Conservation (phyloP, 2,888 invertebrate species). For the Lithosia quadra region DNA sequence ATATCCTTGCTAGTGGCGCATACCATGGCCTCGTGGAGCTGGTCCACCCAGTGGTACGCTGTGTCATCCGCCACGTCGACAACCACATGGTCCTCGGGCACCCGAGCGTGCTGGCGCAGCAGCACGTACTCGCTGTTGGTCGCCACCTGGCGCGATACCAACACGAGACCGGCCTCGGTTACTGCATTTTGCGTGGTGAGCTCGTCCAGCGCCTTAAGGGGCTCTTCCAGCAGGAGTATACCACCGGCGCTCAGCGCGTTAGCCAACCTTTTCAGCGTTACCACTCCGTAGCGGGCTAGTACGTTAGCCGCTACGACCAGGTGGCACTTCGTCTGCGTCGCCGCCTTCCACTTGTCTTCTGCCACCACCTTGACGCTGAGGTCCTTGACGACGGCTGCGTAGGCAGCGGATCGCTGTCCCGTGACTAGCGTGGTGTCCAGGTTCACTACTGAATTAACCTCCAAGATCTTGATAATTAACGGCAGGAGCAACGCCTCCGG, state of each 20-base stretch:
- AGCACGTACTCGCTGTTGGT: constrained; percentile 89
- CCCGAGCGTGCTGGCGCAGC: constrained; percentile 85
- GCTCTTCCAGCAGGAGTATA: constrained; percentile 92
- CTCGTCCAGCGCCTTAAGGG: constrained; percentile 75
- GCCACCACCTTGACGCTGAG: constrained; percentile 87
- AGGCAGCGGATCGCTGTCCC: constrained; percentile 82
- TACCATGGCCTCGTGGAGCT: constrained; percentile 91
- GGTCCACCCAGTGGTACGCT: constrained; percentile 92
- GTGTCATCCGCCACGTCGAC: constrained; percentile 70
- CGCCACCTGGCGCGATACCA: constrained; percentile 85
- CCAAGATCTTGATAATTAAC: constrained; percentile 87
- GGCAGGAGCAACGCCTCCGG: constrained; percentile 90
- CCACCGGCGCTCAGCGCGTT: constrained; percentile 89
- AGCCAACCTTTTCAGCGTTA: constrained; percentile 86
- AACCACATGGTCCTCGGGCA: constrained; percentile 77
- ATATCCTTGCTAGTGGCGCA: constrained; percentile 87
- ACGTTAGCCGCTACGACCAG: constrained; percentile 90
- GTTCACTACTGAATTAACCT: constrained; percentile 91
- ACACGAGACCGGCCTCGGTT: constrained; percentile 68
- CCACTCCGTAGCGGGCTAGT: constrained; percentile 84
- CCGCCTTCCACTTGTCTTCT: constrained; percentile 87
- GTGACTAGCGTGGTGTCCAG: constrained; percentile 85
- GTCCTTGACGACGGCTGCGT: constrained; percentile 85
- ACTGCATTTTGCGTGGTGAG: constrained; percentile 70
- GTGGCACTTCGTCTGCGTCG: constrained; percentile 89